Conservation (phyloP, 35 echinoderm and acorn worm genomes). For the Eucidaris tribuloides region DNA sequence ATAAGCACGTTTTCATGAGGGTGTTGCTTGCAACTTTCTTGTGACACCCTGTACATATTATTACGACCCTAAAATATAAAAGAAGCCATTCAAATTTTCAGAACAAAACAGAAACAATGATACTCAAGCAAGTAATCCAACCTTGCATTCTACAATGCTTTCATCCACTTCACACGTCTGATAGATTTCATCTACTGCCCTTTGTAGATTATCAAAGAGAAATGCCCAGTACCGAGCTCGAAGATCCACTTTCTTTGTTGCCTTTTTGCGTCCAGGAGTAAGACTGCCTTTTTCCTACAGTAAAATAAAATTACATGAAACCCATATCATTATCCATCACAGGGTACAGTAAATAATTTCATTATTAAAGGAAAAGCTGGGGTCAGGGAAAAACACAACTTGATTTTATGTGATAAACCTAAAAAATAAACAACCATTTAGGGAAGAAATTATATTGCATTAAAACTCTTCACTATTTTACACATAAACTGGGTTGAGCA, state of each 20-base stretch:
- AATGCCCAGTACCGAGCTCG: conserved; percentile 97
- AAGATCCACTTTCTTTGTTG: conserved; percentile 83
- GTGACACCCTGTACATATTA: no score
- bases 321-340: background rate
- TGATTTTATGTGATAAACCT: background rate
- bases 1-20: no score
- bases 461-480: background rate
- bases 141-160: conserved; percentile 98
- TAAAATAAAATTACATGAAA: background rate
- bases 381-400: background rate
- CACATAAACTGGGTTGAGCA: no score
- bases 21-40: no score
- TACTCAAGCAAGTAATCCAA: no score
- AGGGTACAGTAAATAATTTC: background rate
- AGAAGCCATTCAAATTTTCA: no score
- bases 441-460: background rate
- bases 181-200: conserved; percentile 98
- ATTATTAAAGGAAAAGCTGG: background rate
- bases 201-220: conserved; percentile 92
- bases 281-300: background rate
- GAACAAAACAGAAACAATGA: no score
- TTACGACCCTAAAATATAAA: no score
- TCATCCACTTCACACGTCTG: conserved; percentile 97
- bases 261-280: conserved; percentile 19
- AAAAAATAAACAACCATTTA: background rate